Base-by-base conservation (phyloP, 2,113 vertebrate genomes). In the Callipepla californica region DNA sequence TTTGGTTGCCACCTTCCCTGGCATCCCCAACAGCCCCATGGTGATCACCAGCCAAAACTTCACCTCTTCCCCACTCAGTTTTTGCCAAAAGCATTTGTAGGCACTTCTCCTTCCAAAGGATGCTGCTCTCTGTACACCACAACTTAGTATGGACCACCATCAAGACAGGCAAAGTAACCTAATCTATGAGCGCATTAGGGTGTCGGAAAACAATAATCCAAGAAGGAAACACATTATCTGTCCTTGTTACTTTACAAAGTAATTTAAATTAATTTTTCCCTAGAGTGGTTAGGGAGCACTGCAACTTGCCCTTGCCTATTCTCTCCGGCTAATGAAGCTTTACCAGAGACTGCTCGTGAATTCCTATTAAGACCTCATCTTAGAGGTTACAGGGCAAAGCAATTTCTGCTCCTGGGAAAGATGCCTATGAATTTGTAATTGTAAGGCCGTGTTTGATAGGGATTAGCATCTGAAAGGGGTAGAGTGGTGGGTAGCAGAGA, bases 181-280 rank as follows among this genome's bases (percentile, higher is more conserved):
- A 98, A 98, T 98, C 97, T 97, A 94, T 12, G 78, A 87, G 5
- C 73, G 63, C 90, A 96, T 96, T 96, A 96, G 92, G 93, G 91
- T 96, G 96, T 92, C 36, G 44, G 87, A 93, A 96, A 97, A 97
- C 97, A 98, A 96, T 98, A 96, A 96, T 96, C 93, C 63, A 20
- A 93, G 94, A 94, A 96, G 94, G 89, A 95, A 97, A 95, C 94
- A 94, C 88, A 92, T 97, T 96, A 97, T 97, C 94, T 93, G 87
- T 78, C 81, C 95, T 96, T 97, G 96, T 96, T 97, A 95, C 91
- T 94, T 96, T 88, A 96, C 94, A 94, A 93, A 97, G 95, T 96
- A 96, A 96, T 96, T 97, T 96, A 92, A 97, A 98, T 97, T 98
- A 97, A 98, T 97, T 97, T 96, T 96, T 98, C 98, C 98, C 98